Base-by-base conservation (phyloP, 2,113 vertebrate species). In the Tenebrosternarchus preto region DNA sequence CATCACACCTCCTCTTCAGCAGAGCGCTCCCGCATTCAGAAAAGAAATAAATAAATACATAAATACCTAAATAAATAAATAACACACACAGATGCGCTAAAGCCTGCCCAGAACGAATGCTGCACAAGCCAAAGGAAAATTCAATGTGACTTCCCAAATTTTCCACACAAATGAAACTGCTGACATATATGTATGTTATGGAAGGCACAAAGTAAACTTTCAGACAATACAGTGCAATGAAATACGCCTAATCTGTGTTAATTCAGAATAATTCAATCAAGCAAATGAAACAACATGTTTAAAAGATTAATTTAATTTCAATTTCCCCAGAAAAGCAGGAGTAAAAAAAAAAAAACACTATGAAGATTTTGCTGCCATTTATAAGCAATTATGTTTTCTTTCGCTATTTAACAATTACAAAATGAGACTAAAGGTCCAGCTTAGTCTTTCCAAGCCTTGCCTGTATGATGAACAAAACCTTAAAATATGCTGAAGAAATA, bases 41-140 rank as follows among this genome's bases (percentile, higher is more conserved):
- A 86, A 77, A 82, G 59, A 76, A 59, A 74, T 68, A 56, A 75
- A 75, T 36, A 81, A 82, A n/a, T n/a, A n/a, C n/a, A n/a, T n/a
- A n/a, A n/a, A n/a, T 64, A 80, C 71, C 29, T 56, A 86, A 77
- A 82, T 67, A 76, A 59, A 74, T 68, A 56, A 75, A 75, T 36
- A 81, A 82, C 50, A 39, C 70, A 46, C 67, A 59, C 60, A 67
- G 36, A 71, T 71, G 43, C 59, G 64, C 50, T 73, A 53, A 69
- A 66, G 29, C 9, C 8, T 24, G 61, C 60, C 50, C 31, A 27
- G 56, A 67, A 73, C 57, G 53, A 74, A 76, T 46, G 33, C 39
- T 22, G 75, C 70, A 76, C 76, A 76, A 56, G 7, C 72, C 57
- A 46, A 64, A 70, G 75, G 43, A n/a, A 68, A 77, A 82, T 82